These are phyloP conservation scores for Diplolepis rosae DNA, from an alignment of 2,888 invertebrate species.

Conservation along the genomic window DNA sequence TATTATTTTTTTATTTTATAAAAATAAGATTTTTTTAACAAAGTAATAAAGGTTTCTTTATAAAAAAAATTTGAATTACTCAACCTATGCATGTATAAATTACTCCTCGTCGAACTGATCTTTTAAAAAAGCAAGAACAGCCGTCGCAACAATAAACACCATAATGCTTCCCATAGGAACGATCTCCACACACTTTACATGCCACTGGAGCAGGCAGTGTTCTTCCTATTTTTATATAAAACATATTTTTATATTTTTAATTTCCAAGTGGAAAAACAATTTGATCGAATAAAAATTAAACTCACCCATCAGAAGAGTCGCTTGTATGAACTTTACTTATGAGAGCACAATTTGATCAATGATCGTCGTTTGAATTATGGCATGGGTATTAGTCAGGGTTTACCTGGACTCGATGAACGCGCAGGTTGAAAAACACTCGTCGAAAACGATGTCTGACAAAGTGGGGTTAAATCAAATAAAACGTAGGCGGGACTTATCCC, in stretches of 20 bases:
- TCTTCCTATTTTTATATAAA: constrained; percentile 72
- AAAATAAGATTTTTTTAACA: not conserved
- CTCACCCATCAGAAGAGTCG: not conserved
- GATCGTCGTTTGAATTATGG: constrained; percentile 2
- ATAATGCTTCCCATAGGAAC: constrained; percentile 89
- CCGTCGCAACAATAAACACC: constrained; percentile 91
- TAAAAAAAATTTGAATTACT: constrained; percentile 53
- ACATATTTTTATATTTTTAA: not conserved
- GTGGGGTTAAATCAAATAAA: constrained; percentile 15
- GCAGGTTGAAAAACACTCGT: constrained; percentile 13
- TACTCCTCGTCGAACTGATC: constrained; percentile 84
- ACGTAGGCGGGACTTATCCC: constrained; percentile 13
- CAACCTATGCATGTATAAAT: constrained; percentile 86
- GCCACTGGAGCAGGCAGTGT: constrained; percentile 80
- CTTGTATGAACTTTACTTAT: not conserved
- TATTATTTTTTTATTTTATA: not conserved
- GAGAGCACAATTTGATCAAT: not conserved
- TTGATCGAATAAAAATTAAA: not conserved
- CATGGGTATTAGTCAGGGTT: not conserved
- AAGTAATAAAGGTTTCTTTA: not conserved
- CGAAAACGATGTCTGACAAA: constrained; percentile 6
- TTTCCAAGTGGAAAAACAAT: not conserved
- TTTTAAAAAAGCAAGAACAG: constrained; percentile 92
- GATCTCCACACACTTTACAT: constrained; percentile 88
- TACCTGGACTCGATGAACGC: constrained; percentile 5